Percentiles rank a stretch among this genome's conserved stretches.
These are phyloP conservation scores for Megaleporinus macrocephalus DNA, from an alignment of 2,113 vertebrate genomes.

Conservation along the genomic window DNA sequence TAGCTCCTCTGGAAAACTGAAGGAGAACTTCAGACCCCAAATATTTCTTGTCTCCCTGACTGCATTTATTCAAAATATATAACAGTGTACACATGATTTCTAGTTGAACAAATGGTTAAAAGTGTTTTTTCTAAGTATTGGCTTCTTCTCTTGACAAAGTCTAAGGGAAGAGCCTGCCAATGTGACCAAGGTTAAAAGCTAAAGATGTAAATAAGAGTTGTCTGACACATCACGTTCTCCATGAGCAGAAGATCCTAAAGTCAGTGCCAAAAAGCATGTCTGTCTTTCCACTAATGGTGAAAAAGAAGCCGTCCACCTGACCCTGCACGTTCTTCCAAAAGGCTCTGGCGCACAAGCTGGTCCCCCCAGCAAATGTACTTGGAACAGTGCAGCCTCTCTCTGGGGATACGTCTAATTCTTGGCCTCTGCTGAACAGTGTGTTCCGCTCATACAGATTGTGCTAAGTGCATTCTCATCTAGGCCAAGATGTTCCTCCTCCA, in stretches of 20 bases:
- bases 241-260: conserved; percentile 1
- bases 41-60: too few relatives aligned
- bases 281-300: conserved; percentile 21
- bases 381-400: conserved; percentile 50
- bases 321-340: conserved; percentile 32
- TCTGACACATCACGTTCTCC: conserved; percentile 26
- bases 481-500: conserved; percentile 69
- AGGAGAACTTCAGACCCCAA: too few relatives aligned
- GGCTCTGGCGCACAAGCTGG: conserved; percentile 28
- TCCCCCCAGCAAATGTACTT: conserved; percentile 30
- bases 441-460: conserved; percentile 64
- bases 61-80: too few relatives aligned
- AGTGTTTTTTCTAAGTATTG: neutral
- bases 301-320: neutral
- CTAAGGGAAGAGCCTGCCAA: neutral
- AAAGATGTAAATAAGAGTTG: conserved; percentile 26
- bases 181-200: conserved; percentile 5
- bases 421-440: conserved; percentile 60
- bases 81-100: neutral
- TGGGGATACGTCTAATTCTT: conserved; percentile 59
- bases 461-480: conserved; percentile 64
- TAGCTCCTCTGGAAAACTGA: too few relatives aligned
- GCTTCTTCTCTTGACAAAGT: too few relatives aligned
- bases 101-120: neutral
- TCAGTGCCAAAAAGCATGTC: conserved; percentile 29